Conservation (phyloP, 2,113 vertebrate species). For the Chiloscyllium plagiosum region DNA sequence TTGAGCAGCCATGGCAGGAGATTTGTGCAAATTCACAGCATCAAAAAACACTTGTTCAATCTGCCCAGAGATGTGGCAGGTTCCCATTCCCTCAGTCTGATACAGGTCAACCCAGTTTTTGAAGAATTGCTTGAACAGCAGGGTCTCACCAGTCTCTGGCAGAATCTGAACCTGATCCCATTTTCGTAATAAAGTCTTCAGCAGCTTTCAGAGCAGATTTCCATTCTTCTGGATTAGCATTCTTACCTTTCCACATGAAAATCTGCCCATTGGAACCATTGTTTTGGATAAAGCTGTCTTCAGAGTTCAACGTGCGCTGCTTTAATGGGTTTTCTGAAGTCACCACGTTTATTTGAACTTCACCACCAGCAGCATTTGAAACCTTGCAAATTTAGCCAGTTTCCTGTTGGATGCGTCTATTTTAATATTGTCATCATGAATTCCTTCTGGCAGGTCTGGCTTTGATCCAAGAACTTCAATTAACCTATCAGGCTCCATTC, state of each 20-base stretch:
- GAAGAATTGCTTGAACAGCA: conserved; percentile 97
- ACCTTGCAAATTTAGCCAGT: conserved; percentile 97
- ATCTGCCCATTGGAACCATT: conserved; percentile 85
- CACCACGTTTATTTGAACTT: conserved; percentile 75
- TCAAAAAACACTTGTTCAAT: conserved; percentile 84
- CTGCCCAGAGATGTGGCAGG: conserved; percentile 78
- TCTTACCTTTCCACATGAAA: conserved; percentile 95
- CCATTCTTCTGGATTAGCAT: conserved; percentile 83
- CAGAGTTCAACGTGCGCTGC: conserved; percentile 75
- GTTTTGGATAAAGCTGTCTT: conserved; percentile 95
- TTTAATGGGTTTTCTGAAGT: conserved; percentile 91
- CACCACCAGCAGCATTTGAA: conserved; percentile 81
- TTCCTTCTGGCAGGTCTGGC: conserved; percentile 69
- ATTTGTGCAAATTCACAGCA: conserved; percentile 74
- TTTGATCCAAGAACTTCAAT: conserved; percentile 83
- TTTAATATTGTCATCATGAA: conserved; percentile 58
- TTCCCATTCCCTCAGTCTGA: conserved; percentile 78
- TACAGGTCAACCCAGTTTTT: conserved; percentile 92
- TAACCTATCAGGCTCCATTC: conserved; percentile 76
- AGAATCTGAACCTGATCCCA: conserved; percentile 85
- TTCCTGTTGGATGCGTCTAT: conserved; percentile 78
- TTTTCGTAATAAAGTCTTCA: conserved; percentile 90
- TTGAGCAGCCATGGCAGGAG: conserved; percentile 86
- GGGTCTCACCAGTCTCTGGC: conserved; percentile 87
- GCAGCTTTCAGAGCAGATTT: conserved; percentile 83